Evolutionary conservation across 2,888 invertebrate genomes (phyloP).

Genomic region (Hetaerina titia): DNA sequence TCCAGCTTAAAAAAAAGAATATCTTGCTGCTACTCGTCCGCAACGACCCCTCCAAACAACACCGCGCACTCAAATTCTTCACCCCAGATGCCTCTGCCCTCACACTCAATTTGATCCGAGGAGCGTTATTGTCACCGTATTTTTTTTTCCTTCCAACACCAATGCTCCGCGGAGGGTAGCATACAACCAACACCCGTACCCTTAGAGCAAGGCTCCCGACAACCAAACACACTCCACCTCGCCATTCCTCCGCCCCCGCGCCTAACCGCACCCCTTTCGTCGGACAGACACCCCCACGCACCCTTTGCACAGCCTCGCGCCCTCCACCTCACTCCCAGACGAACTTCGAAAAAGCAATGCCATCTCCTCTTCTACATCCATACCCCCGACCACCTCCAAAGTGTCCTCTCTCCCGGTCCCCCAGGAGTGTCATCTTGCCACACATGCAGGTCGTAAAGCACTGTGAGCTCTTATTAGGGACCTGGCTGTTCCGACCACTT

Average conservation of each 20-base stretch:
- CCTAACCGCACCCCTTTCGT: background rate
- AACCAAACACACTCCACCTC: background rate
- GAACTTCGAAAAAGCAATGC: background rate
- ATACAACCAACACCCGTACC: background rate
- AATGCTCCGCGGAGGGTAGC: background rate
- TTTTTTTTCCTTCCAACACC: conserved; percentile 36
- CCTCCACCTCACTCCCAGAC: background rate
- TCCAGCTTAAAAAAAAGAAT: background rate
- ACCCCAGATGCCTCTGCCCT: conserved; percentile 5
- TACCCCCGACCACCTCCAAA: background rate
- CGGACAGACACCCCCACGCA: background rate
- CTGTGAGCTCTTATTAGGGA: conserved; percentile 51
- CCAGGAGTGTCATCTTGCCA: conserved; percentile 51
- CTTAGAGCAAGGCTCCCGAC: conserved; percentile 9
- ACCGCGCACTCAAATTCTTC: conserved; percentile 6
- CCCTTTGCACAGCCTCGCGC: background rate
- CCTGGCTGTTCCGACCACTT: conserved; percentile 43
- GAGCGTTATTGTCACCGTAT: conserved; percentile 5
- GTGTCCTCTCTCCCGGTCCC: background rate
- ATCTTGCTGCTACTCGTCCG: conserved; percentile 12
- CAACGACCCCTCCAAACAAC: background rate
- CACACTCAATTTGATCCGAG: conserved; percentile 34
- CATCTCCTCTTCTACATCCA: background rate
- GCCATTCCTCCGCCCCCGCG: background rate
- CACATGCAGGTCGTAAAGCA: conserved; percentile 53